These are phyloP conservation scores for Stigmatopora nigra DNA, from an alignment of 2,113 vertebrate genomes.

Conservation along the genomic window DNA sequence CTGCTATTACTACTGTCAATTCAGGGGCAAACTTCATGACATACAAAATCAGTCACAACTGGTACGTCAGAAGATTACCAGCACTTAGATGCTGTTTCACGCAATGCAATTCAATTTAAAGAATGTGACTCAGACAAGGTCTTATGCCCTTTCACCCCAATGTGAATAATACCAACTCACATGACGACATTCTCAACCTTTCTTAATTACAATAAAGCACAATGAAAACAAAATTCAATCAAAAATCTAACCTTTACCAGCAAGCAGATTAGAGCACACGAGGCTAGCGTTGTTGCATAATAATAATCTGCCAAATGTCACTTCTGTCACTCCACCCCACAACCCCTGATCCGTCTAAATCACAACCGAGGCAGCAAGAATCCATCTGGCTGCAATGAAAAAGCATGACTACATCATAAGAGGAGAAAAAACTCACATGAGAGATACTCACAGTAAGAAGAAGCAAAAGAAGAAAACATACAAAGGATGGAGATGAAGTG, in stretches of 20 bases:
- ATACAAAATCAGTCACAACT: too few relatives aligned
- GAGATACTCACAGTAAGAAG: neutral
- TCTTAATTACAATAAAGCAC: too few relatives aligned
- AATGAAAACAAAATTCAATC: neutral
- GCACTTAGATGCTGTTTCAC: too few relatives aligned
- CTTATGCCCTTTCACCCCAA: conserved; percentile 4
- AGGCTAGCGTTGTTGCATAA: neutral
- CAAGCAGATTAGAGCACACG: conserved; percentile 32
- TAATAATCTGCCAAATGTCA: conserved; percentile 16
- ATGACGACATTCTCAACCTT: neutral
- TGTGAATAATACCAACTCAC: neutral
- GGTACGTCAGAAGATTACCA: too few relatives aligned
- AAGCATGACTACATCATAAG: neutral
- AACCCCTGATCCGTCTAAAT: conserved; percentile 17
- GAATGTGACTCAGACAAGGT: neutral
- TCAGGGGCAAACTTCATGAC: too few relatives aligned
- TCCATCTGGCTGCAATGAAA: neutral
- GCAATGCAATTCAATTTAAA: neutral
- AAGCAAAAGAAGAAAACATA: neutral
- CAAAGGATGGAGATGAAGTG: conserved; percentile 18
- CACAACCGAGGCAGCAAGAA: neutral
- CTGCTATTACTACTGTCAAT: too few relatives aligned
- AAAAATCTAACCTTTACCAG: conserved; percentile 20
- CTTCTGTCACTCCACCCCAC: conserved; percentile 37
- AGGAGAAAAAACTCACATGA: conserved; percentile 38